A percentile compares a stretch with the other conserved stretches of the same genome.
Conservation (phyloP, 2,113 vertebrate species). For the Gavialis gangeticus region DNA sequence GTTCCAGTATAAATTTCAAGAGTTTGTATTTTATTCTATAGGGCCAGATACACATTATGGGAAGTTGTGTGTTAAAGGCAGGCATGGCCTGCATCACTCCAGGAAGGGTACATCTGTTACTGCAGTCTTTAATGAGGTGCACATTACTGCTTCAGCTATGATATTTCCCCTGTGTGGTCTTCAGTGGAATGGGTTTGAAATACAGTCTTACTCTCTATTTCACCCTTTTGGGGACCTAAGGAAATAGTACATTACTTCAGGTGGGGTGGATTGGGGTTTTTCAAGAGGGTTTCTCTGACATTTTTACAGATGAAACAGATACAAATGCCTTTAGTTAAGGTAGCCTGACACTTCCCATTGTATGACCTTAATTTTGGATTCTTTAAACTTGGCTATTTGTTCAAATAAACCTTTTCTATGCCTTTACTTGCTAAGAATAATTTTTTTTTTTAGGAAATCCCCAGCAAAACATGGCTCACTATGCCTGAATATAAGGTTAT, state of each 20-base stretch:
- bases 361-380: neutral
- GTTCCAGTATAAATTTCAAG: neutral
- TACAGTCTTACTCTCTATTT: neutral
- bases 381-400: neutral
- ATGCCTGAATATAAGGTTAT: no score
- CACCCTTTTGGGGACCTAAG: neutral
- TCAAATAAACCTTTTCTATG: neutral
- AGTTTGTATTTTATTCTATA: neutral
- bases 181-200: neutral
- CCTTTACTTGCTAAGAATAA: neutral
- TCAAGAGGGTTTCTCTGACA: neutral
- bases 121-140: neutral
- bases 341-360: neutral
- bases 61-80: neutral
- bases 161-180: neutral
- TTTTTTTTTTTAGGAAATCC: neutral
- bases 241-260: neutral
- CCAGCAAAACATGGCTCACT: neutral
- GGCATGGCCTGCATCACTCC: neutral
- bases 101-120: neutral
- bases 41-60: neutral
- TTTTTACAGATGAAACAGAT: neutral
- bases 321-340: neutral
- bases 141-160: neutral
- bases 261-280: neutral